Conservation (phyloP, 1,140 invertebrate genomes). For the Drosophila oshimai region DNA sequence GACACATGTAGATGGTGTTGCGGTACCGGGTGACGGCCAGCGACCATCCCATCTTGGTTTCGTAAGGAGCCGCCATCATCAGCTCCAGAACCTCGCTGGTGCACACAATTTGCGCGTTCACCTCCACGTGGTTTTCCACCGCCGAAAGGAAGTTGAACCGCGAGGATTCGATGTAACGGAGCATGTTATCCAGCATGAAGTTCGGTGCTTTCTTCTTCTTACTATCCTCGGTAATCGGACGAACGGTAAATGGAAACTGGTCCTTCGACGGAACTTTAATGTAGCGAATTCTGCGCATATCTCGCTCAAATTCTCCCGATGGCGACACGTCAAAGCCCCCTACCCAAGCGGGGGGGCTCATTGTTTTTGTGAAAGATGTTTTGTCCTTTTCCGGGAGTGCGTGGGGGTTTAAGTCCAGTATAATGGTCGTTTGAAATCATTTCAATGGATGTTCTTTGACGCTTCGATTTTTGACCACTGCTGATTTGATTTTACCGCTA, state of each 20-base stretch:
- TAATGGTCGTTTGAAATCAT: too few relatives aligned
- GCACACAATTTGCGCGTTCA: conserved; percentile 43
- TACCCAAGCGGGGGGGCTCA: too few relatives aligned
- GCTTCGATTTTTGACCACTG: too few relatives aligned
- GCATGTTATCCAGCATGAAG: conserved; percentile 39
- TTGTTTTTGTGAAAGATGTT: too few relatives aligned
- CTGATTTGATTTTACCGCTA: too few relatives aligned
- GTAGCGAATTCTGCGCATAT: not conserved
- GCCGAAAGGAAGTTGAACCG: not conserved
- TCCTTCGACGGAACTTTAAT: not conserved
- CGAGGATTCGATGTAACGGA: conserved; percentile 14
- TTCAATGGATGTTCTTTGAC: too few relatives aligned
- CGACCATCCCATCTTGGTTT: conserved; percentile 35
- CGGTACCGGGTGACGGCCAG: conserved; percentile 35
- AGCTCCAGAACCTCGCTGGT: conserved; percentile 32
- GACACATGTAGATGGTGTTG: conserved; percentile 49
- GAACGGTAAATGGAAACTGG: conserved; percentile 18
- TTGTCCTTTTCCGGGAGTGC: not conserved
- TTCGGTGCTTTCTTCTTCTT: not conserved
- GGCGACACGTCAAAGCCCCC: too few relatives aligned
- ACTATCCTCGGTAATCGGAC: too few relatives aligned
- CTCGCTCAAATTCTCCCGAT: conserved; percentile 17
- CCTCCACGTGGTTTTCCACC: not conserved
- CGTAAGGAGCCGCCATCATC: conserved; percentile 52
- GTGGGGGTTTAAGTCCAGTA: conserved; percentile 13